phyloP scores from a whole-genome alignment of 2,113 vertebrate species.

The Cavia aperea region DNA sequence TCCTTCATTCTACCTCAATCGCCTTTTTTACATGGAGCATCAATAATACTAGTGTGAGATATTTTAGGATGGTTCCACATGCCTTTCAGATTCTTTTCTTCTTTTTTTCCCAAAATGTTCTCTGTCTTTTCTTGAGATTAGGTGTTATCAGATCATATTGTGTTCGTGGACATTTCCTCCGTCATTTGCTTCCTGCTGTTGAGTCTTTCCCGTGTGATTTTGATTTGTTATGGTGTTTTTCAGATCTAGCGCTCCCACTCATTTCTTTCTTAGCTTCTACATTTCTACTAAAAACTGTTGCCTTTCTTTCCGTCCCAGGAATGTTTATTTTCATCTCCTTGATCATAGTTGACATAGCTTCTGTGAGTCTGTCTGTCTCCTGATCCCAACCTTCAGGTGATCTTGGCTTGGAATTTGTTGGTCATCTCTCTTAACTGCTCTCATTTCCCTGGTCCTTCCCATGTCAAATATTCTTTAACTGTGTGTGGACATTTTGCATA shows the following conservation, averaged over 20 bases:
- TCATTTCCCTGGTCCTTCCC: background rate
- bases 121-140: slow-evolving; percentile 5
- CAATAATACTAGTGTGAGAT: background rate
- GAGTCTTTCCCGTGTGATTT: background rate
- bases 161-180: background rate
- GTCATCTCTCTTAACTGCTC: background rate
- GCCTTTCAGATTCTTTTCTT: background rate
- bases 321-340: background rate
- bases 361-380: background rate
- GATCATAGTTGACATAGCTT: background rate
- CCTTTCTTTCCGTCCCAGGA: background rate
- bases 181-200: background rate
- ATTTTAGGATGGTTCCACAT: background rate
- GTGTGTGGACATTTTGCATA: background rate
- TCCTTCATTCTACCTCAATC: background rate
- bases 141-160: background rate
- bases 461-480: background rate
- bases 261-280: background rate
- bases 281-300: background rate
- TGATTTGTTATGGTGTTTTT: background rate
- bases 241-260: background rate
- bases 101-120: background rate
- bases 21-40: background rate
- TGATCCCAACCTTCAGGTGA: background rate
- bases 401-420: background rate